Evolutionary conservation across 2,797 vertebrate genomes (phyloP), one percentile per base, ranked within the genome.

Genomic region (Benthosema pterotum): DNA sequence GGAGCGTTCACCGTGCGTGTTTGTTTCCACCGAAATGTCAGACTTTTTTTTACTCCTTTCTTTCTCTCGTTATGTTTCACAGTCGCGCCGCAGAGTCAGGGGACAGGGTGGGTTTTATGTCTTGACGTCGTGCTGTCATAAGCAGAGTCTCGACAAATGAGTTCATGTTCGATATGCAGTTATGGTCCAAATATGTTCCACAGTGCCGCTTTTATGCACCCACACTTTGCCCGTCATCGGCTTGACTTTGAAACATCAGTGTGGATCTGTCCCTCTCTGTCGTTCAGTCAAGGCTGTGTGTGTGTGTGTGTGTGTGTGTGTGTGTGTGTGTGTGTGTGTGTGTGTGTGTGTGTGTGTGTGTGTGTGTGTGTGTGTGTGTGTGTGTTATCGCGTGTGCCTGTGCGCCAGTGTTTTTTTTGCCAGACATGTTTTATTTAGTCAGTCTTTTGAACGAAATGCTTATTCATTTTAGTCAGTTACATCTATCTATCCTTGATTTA

Each of bases 81-180:
- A 72, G 72, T 77, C 78, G 60, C 57, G 66, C 69, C 57, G 71
- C 75, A 78, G 60, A 83, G 67, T 66, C 22, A n/a, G n/a, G n/a
- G 75, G 78, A 65, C 22, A 25, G 22, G 22, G 70, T 5, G 46
- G 67, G 82, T 77, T 78, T 78, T 66, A 60, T 77, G 78, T 83
- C 79, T 79, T 82, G 81, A 86, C 87, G 77, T 74, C 79, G 80
- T 85, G 78, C 79, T 74, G 83, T 87, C 79, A n/a, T n/a, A 84
- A 77, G 80, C 82, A 71, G 67, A 73, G 78, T 25, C 22, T 70
- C 50, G 0, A n/a, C 25, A 71, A 84, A 25, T 25, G 22, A 25
- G 22, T 25, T 2, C 22, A 80, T 77, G 74, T 87, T 78, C 55
- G 77, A 72, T 79, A 79, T 67, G 66, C 67, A 79, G 77, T 85